These are phyloP conservation scores for Eremophila alpestris DNA, from an alignment of 2,797 vertebrate genomes.

Conservation along the genomic window DNA sequence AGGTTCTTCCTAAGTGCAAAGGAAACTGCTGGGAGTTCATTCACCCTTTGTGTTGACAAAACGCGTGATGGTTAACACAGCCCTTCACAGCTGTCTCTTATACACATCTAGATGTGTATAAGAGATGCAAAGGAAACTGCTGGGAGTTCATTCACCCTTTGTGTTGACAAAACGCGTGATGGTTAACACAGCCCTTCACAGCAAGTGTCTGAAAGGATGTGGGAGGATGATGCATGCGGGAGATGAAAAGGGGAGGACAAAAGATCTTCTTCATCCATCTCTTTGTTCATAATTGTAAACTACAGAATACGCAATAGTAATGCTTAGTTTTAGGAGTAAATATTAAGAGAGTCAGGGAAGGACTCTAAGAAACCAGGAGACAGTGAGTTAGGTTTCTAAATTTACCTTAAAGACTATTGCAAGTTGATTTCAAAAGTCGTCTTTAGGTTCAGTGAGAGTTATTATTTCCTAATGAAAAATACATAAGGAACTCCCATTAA, in stretches of 20 bases:
- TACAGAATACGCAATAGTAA: not conserved
- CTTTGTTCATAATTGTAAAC: not conserved
- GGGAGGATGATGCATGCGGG: not conserved
- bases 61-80: too few species aligned
- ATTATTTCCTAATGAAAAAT: constrained; percentile 7
- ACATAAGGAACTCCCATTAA: not conserved
- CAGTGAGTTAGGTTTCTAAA: not conserved
- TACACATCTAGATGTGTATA: too few species aligned
- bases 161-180: not conserved
- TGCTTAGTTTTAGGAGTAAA: not conserved
- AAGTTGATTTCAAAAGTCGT: not conserved
- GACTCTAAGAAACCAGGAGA: not conserved
- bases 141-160: not conserved
- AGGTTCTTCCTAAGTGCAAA: not conserved
- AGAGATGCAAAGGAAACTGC: not conserved
- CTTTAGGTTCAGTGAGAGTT: not conserved
- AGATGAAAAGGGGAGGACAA: not conserved
- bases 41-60: not conserved
- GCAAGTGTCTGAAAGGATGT: not conserved
- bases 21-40: not conserved
- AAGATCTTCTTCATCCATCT: not conserved
- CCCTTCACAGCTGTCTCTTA: too few species aligned
- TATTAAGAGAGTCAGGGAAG: not conserved
- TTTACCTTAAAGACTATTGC: not conserved
- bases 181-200: not conserved